A percentile compares a stretch with the other conserved stretches of the same genome.
Conservation (phyloP, 2,113 vertebrate species). For the Sinocyclocheilus maitianheensis region DNA sequence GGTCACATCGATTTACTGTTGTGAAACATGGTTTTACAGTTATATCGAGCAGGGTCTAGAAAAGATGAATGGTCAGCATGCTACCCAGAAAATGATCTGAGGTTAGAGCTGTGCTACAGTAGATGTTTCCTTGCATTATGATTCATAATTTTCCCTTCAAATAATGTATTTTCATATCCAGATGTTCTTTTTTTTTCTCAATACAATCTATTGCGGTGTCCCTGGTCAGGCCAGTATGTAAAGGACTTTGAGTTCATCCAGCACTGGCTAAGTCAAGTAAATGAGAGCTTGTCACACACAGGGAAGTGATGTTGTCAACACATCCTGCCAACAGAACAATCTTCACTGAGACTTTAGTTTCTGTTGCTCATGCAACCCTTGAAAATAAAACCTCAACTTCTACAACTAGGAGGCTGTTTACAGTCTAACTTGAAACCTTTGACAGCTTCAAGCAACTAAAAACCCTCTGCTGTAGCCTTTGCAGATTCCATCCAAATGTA, state of each 20-base stretch:
- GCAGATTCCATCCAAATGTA: not conserved
- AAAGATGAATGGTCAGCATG: not conserved
- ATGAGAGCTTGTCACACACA: not conserved
- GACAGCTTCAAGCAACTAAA: not conserved
- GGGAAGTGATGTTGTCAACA: not conserved
- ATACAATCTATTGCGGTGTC: not conserved
- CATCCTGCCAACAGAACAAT: not conserved
- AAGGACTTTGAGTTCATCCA: not conserved
- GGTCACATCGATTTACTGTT: slow-evolving; percentile 8
- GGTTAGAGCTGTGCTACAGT: not conserved
- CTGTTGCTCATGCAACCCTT: not conserved
- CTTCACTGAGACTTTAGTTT: not conserved
- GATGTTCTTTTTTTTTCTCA: not conserved
- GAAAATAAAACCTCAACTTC: not conserved
- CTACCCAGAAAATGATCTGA: not conserved
- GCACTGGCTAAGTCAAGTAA: not conserved
- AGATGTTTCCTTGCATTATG: not conserved
- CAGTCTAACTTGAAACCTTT: not conserved
- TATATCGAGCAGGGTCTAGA: not conserved
- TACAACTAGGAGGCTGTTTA: not conserved
- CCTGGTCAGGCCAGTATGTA: not conserved
- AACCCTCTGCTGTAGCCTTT: not conserved
- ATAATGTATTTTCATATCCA: not conserved
- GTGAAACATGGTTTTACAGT: slow-evolving; percentile 19
- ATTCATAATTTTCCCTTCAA: not conserved